A percentile compares a stretch with the other conserved stretches of the same genome.
Conservation (phyloP, 1,140 invertebrate species). For the Dendrolimus punctatus region DNA sequence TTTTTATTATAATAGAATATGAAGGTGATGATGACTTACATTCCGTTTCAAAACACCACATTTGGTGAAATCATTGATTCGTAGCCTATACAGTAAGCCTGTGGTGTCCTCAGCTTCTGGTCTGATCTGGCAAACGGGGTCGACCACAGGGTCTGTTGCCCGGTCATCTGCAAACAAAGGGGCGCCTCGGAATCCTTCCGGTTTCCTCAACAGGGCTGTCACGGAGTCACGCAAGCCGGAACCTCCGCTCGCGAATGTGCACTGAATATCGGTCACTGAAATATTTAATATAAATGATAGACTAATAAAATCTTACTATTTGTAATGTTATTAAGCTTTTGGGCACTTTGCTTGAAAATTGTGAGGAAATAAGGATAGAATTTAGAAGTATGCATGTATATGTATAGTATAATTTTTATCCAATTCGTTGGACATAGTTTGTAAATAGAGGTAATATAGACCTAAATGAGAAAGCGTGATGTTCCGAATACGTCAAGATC, state of each 20-base stretch:
- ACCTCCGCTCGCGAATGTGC: slow-evolving; percentile 77
- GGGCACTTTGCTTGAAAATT: too few relatives aligned
- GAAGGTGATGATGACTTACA: slow-evolving; percentile 72
- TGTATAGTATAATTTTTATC: too few relatives aligned
- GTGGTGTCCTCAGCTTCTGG: slow-evolving; percentile 80
- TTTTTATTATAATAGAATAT: too few relatives aligned
- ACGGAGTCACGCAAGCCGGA: slow-evolving; percentile 79
- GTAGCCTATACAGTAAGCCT: slow-evolving; percentile 80
- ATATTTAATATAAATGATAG: slow-evolving; percentile 3
- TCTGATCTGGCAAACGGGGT: slow-evolving; percentile 83
- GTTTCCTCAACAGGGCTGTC: slow-evolving; percentile 82
- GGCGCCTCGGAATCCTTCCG: slow-evolving; percentile 84
- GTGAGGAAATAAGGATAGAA: too few relatives aligned
- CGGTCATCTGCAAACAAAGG: slow-evolving; percentile 90
- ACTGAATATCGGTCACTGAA: slow-evolving; percentile 86
- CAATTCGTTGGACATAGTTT: too few relatives aligned
- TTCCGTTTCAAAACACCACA: slow-evolving; percentile 89
- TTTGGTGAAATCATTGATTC: slow-evolving; percentile 84
- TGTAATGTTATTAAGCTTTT: too few relatives aligned
- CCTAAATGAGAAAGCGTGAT: too few relatives aligned
- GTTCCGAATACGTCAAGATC: too few relatives aligned
- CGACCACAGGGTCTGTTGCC: slow-evolving; percentile 78
- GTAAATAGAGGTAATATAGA: too few relatives aligned
- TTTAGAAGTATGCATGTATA: too few relatives aligned
- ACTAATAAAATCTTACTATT: too few relatives aligned